Base-by-base conservation (phyloP, 2,888 invertebrate species). In the Acanthosoma haemorrhoidale region DNA sequence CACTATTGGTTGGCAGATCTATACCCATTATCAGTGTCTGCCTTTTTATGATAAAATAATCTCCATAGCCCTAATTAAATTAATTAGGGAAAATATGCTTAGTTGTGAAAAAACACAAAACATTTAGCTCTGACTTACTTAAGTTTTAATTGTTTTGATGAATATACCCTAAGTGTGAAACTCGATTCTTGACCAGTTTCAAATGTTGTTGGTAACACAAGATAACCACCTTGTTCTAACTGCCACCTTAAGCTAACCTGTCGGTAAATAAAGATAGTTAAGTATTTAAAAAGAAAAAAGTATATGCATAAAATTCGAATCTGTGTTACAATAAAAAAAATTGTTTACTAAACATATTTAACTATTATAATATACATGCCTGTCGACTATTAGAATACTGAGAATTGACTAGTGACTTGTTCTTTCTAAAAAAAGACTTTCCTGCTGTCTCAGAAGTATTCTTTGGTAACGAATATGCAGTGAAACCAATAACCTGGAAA, bases 321-420 rank as follows among this genome's bases (percentile, higher is more conserved):
- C n/a, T 36, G 38, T 36, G 38, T 11, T 11, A 36, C 9, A 36
- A 36, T 11, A 36, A 11, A 36, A 36, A 11, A 36, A n/a, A 9
- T 9, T 36, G 38, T 11, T 36, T 36, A n/a, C 38, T 11, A 36
- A 36, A n/a, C n/a, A 11, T 36, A 11, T 36, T 36, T 36, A n/a
- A n/a, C 38, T 9, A 36, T 36, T 11, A 36, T 36, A n/a, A n/a
- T n/a, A n/a, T n/a, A 76, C 81, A 80, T 70, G 94, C 92, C 83
- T 94, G 94, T 75, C 94, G 84, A 77, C 93, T 92, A 78, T 95
- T 95, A 1, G 94, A 93, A 78, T 95, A 95, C 77, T 93, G 91
- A 0, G 94, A 94, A 80, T 94, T 94, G 39, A 92, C 86, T 68
- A 91, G 84, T 59, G 92, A 92, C 77, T 93, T 93, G 77, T 90